Conservation (phyloP, 2,113 vertebrate genomes). For the Tupaia tana region DNA sequence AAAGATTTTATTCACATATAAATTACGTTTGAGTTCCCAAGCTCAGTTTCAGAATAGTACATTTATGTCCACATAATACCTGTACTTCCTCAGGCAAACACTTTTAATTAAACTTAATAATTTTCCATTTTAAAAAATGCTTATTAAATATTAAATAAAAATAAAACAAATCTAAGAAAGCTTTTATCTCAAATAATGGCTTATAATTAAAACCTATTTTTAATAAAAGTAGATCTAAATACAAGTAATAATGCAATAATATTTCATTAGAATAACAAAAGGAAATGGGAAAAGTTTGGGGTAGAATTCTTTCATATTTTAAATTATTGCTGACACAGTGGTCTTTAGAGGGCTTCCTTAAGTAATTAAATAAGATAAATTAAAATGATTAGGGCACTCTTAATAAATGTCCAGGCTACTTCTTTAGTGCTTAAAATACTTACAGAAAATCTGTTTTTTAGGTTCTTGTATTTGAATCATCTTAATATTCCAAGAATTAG, state of each 20-base stretch:
- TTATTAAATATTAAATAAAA: constrained; percentile 54
- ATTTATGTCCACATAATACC: not conserved
- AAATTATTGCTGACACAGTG: not conserved
- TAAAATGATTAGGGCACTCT: constrained; percentile 5
- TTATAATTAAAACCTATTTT: constrained; percentile 42
- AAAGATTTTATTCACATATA: not conserved
- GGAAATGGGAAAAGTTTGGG: not conserved
- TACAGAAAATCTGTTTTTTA: constrained; percentile 42
- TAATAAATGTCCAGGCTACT: constrained; percentile 20
- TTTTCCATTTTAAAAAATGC: constrained; percentile 30
- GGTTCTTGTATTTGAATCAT: constrained; percentile 26
- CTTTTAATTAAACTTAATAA: constrained; percentile 28
- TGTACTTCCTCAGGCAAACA: constrained; percentile 19
- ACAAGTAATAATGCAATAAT: not conserved
- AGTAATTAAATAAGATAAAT: constrained; percentile 53
- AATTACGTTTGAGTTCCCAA: not conserved
- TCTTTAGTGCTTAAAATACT: constrained; percentile 52
- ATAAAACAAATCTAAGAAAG: constrained; percentile 22
- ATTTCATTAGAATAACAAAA: constrained; percentile 50
- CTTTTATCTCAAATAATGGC: constrained; percentile 43
- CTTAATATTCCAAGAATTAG: constrained; percentile 51
- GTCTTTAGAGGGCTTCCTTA: constrained; percentile 15
- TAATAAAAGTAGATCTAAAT: constrained; percentile 50
- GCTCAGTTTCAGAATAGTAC: not conserved
- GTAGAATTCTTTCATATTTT: constrained; percentile 14